Evolutionary conservation across 2,888 invertebrate genomes (phyloP), one percentile per base, ranked within the genome.

Genomic region (Saturnia pavonia): DNA sequence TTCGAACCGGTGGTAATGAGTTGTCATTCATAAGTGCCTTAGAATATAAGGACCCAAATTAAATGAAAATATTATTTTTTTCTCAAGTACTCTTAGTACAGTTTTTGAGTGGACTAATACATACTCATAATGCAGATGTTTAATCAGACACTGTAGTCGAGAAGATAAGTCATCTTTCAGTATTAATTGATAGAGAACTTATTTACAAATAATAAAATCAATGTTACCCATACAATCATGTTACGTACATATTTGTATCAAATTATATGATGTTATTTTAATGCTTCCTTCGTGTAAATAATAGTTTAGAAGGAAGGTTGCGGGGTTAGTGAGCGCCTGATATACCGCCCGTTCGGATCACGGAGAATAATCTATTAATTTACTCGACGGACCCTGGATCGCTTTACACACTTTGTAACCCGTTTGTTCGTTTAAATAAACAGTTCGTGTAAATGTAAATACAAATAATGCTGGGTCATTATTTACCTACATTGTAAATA

Each of bases 291-390:
- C 40, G 25, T 70, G 76, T 77, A 80, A 79, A 76, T 78, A 77
- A 79, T 77, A 78, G 76, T 77, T 76, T 67, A 70, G 70, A 63
- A 67, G 70, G 74, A 75, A 75, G 85, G 80, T 80, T 74, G 70
- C 42, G 70, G 77, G 84, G 81, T 83, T 83, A 84, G 84, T 83
- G 79, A 82, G 79, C 80, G 76, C 70, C 74, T 80, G 76, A 79
- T 81, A 79, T 78, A 78, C 78, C 75, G 73, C 75, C 74, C 77
- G 77, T 75, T 77, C 75, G 74, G 77, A 76, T 81, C 77, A 76
- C 79, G 75, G 76, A 78, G 81, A 83, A 82, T 81, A 78, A 78
- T 74, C 77, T 79, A 82, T 82, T 82, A 84, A 84, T 82, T 83
- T 80, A 75, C 73, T 42, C 66, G 43, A 68, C 51, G 73, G 75